phyloP scores from a whole-genome alignment of 2,113 vertebrate species.

The Labrus mixtus region DNA sequence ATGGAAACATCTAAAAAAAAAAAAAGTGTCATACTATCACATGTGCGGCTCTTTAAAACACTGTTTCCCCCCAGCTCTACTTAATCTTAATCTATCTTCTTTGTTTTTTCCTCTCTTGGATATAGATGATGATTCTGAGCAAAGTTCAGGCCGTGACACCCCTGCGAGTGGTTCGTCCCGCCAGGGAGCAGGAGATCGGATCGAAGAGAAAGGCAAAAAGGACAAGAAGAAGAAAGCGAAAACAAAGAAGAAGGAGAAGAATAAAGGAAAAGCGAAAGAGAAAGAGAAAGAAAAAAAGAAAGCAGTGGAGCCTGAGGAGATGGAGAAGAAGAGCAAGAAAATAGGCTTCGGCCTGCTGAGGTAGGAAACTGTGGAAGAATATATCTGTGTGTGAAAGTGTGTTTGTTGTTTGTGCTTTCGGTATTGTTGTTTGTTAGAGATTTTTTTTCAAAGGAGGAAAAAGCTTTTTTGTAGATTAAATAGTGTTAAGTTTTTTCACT shows the following conservation, averaged over 20 bases:
- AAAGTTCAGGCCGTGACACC: constrained; percentile 90
- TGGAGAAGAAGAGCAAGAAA: constrained; percentile 92
- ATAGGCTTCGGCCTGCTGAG: constrained; percentile 93
- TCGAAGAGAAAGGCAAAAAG: constrained; percentile 78
- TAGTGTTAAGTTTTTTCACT: too few species aligned
- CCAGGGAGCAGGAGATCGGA: constrained; percentile 79
- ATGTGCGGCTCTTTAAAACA: too few species aligned
- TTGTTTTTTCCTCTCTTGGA: not conserved
- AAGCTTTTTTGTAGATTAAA: too few species aligned
- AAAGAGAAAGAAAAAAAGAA: constrained; percentile 92
- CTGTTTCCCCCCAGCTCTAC: too few species aligned
- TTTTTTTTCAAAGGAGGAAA: not conserved
- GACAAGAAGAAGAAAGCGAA: constrained; percentile 88
- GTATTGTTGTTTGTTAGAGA: not conserved
- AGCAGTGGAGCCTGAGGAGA: constrained; percentile 89
- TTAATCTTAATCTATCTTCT: too few species aligned
- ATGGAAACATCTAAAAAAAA: too few species aligned
- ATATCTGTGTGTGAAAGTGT: not conserved
- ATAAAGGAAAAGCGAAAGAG: constrained; percentile 88
- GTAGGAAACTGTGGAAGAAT: constrained; percentile 69
- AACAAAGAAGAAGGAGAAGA: constrained; percentile 89
- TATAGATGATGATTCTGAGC: constrained; percentile 90
- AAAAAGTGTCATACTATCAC: too few species aligned
- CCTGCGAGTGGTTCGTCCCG: constrained; percentile 86
- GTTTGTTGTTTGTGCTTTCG: not conserved